These are phyloP conservation scores for Meiosimyza decipiens DNA, from an alignment of 2,888 invertebrate genomes.

Conservation along the genomic window DNA sequence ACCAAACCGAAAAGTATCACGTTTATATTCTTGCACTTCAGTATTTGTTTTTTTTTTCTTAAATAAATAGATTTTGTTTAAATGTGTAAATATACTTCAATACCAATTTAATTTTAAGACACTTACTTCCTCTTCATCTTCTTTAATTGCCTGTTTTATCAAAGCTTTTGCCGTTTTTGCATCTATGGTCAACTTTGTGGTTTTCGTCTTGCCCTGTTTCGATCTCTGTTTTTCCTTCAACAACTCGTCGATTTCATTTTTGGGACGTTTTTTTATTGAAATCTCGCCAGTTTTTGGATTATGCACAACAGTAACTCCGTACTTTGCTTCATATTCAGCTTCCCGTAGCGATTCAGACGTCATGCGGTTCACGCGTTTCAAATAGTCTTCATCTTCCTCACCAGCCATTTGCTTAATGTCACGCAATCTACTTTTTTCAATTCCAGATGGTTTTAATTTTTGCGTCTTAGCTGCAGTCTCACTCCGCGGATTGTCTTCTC, in stretches of 20 bases:
- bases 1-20: constrained; percentile 79
- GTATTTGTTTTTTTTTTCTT: constrained; percentile 28
- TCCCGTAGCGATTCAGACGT: constrained; percentile 73
- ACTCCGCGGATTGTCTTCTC: constrained; percentile 59
- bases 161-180: constrained; percentile 56
- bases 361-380: constrained; percentile 74
- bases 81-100: background rate
- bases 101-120: background rate
- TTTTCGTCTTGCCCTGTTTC: constrained; percentile 56
- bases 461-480: background rate
- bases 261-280: constrained; percentile 67
- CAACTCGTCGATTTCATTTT: constrained; percentile 70
- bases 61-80: background rate
- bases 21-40: constrained; percentile 68
- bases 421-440: constrained; percentile 65
- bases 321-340: constrained; percentile 73
- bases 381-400: constrained; percentile 74
- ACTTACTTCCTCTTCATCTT: constrained; percentile 55
- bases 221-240: constrained; percentile 63
- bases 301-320: constrained; percentile 70
- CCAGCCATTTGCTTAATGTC: constrained; percentile 72
- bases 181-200: constrained; percentile 49
- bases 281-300: constrained; percentile 69
- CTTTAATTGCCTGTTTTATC: constrained; percentile 61
- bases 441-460: constrained; percentile 40